These are phyloP conservation scores for Astreopora myriophthalma DNA, from an alignment of 64 coral and sea anemone genomes.

Conservation along the genomic window DNA sequence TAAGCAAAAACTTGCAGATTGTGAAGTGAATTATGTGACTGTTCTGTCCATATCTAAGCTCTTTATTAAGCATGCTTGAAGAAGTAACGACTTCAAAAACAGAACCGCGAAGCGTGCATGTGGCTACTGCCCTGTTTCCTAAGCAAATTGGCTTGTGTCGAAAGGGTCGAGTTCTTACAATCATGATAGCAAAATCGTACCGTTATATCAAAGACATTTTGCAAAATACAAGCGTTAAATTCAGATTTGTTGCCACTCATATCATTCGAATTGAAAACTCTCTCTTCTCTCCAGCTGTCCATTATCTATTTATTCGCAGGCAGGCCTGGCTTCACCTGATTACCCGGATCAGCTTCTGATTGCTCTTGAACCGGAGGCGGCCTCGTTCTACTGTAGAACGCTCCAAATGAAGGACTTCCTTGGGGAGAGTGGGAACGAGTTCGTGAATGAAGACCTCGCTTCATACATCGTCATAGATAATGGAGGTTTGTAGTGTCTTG, in stretches of 20 bases:
- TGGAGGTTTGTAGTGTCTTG: slow-evolving; percentile 69
- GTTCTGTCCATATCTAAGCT: background rate
- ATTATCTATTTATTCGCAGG: slow-evolving; percentile 22
- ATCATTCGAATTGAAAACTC: background rate
- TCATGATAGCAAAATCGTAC: too few relatives aligned
- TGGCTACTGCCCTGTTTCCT: too few relatives aligned
- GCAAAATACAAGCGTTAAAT: too few relatives aligned
- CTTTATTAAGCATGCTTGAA: too few relatives aligned
- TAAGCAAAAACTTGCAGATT: background rate
- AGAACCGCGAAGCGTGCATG: too few relatives aligned
- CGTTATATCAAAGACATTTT: too few relatives aligned
- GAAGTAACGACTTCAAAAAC: too few relatives aligned
- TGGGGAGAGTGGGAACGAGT: slow-evolving; percentile 70
- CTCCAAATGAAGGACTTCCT: slow-evolving; percentile 83
- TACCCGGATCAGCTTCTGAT: slow-evolving; percentile 67
- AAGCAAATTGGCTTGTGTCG: too few relatives aligned
- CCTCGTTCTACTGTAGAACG: slow-evolving; percentile 75
- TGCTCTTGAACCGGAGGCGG: slow-evolving; percentile 80
- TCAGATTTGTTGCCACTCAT: too few relatives aligned
- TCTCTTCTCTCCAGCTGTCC: background rate
- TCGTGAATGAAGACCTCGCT: slow-evolving; percentile 49
- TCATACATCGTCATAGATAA: slow-evolving; percentile 79
- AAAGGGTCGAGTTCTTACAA: too few relatives aligned
- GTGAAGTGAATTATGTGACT: background rate
- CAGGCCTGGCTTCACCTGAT: slow-evolving; percentile 57